These are phyloP conservation scores for Rallus limicola DNA, from an alignment of 2,113 vertebrate species.

Conservation along the genomic window DNA sequence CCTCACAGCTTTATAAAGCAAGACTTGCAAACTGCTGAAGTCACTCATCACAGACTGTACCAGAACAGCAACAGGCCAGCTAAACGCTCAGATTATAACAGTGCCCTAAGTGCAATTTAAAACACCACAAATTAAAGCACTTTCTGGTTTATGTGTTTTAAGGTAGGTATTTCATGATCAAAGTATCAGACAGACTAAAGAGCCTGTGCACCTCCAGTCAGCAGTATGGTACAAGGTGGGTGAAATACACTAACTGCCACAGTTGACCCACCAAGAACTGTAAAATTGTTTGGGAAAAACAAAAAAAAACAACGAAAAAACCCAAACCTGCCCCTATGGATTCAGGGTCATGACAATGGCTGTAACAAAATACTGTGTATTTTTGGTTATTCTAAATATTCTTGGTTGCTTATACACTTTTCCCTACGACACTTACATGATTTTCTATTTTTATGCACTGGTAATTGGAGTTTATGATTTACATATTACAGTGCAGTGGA, in stretches of 20 bases:
- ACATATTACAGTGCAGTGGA: slow-evolving; percentile 54
- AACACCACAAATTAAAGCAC: background rate
- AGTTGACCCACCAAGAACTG: background rate
- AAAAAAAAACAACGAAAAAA: background rate
- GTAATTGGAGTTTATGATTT: slow-evolving; percentile 59
- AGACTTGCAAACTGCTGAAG: background rate
- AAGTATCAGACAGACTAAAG: background rate
- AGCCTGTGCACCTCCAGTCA: background rate
- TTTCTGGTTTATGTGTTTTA: background rate
- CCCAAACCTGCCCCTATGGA: background rate
- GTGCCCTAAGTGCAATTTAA: background rate
- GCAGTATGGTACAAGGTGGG: background rate
- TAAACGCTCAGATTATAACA: background rate
- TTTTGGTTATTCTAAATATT: background rate
- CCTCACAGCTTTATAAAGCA: background rate
- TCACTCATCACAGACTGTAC: background rate
- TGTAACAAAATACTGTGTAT: background rate
- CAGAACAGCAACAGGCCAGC: background rate
- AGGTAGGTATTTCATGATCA: background rate
- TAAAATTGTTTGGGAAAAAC: background rate
- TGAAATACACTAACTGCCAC: background rate
- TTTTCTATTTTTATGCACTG: slow-evolving; percentile 51
- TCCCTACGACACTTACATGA: background rate
- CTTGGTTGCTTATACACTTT: background rate
- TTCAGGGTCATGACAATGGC: background rate